phyloP scores from a whole-genome alignment of 2,113 vertebrate species.

The Tachycineta bicolor region DNA sequence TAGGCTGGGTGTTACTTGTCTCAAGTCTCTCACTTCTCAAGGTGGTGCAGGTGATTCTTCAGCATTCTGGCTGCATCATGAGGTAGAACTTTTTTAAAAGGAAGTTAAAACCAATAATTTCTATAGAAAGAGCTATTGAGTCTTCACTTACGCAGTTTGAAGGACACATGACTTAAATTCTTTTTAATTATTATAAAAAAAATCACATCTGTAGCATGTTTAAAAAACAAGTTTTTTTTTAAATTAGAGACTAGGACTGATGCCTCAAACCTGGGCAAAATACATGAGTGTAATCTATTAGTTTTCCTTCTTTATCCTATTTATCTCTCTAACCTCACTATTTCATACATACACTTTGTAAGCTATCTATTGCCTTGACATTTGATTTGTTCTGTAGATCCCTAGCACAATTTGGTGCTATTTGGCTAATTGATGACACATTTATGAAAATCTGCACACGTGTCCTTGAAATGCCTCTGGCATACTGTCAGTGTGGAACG shows the following conservation, averaged over 20 bases:
- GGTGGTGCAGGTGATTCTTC: neutral
- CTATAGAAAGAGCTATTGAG: neutral
- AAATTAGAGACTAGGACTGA: neutral
- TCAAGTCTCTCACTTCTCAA: neutral
- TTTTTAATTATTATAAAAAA: neutral
- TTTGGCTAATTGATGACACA: neutral
- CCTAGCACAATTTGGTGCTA: neutral
- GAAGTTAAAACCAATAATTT: neutral
- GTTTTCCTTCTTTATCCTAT: neutral
- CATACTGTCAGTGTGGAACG: rapidly evolving
- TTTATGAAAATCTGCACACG: neutral
- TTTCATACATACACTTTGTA: neutral
- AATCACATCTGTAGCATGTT: neutral
- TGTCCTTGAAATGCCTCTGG: neutral
- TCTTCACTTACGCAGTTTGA: neutral
- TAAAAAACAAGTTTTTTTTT: neutral
- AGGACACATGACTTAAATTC: neutral
- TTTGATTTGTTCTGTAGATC: neutral
- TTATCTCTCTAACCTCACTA: neutral
- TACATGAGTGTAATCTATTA: neutral
- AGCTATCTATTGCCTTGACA: neutral
- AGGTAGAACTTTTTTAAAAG: neutral
- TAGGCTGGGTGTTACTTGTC: neutral
- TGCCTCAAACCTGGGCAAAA: neutral
- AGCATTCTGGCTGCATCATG: neutral